These are phyloP conservation scores for Megaptera novaeangliae DNA, from an alignment of 2,113 vertebrate species.

Conservation along the genomic window DNA sequence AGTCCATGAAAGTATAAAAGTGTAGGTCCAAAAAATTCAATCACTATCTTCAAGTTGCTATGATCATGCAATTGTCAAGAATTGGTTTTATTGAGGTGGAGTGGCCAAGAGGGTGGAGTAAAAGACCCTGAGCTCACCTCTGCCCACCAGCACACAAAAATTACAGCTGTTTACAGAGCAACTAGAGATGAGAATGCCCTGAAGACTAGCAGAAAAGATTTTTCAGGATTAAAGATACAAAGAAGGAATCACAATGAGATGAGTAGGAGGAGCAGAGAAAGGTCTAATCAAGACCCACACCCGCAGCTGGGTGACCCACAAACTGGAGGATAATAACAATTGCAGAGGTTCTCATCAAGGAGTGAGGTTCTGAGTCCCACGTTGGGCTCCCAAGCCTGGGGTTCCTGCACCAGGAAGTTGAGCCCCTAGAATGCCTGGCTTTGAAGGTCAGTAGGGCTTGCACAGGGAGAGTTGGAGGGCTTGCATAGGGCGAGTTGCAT, in stretches of 20 bases:
- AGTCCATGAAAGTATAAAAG: background rate
- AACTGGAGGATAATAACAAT: background rate
- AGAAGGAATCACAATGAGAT: background rate
- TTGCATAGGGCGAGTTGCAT: background rate
- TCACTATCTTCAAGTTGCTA: background rate
- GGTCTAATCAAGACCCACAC: background rate
- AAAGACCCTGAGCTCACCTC: background rate
- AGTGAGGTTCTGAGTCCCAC: background rate
- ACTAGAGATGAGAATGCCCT: background rate
- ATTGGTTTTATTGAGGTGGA: background rate
- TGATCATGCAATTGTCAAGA: background rate
- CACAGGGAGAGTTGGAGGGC: too few relatives aligned
- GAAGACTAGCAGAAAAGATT: background rate
- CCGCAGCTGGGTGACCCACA: background rate
- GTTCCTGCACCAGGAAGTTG: background rate
- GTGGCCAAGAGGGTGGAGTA: background rate
- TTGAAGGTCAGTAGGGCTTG: background rate
- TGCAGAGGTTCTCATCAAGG: background rate
- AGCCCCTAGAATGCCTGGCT: background rate
- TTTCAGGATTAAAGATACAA: background rate
- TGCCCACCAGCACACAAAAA: background rate
- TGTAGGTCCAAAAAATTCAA: background rate
- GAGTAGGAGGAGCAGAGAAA: background rate
- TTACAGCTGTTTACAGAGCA: background rate
- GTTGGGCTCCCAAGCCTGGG: background rate